Base-by-base conservation (phyloP, 2,113 vertebrate genomes). In the Heliornis fulica region DNA sequence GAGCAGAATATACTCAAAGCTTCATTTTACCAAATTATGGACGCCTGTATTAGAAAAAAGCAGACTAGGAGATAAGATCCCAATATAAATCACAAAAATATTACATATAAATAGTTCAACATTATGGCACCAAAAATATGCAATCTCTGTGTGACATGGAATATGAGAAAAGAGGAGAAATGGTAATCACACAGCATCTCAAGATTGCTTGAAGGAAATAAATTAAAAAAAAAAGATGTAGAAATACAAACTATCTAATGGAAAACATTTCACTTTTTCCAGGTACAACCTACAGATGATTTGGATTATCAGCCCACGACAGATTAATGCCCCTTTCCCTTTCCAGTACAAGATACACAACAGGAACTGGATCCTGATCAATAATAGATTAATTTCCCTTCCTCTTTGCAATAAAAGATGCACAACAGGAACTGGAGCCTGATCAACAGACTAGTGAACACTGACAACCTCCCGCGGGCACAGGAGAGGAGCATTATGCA, bases 351-450 rank as follows among this genome's bases (percentile, higher is more conserved):
- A 78, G 64, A 54, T 32, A 74, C 81, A 51, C 90, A 91, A 84
- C 65, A 57, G 60, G 93, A 92, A 94, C 26, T 74, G 86, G 94
- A 94, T 80, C 79, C 79, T 80, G 83, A 94, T 96, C 79, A 94
- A 92, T 91, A 93, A 74, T 4, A 85, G 89, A 94, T 86, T 95
- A 40, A 91, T 94, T 96, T 92, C 80, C 71, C 68, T 82, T 94
- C 43, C 60, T 38, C 56, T 83, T 48, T 19, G 4, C 89, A 86
- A 64, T 38, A 89, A 40, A 83, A 89, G 68, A 80, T 48, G 65
- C 71, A 65, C 83, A 76, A 94, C 83, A 92, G 93, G 91, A 95
- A 65, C 0, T 86, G 92, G 59, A 94, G 59, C 17, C 59, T 4
- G 90, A 94, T 88, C 88, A 94, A 83, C 88, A 83, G 75, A 26